Conservation (phyloP, 2,797 vertebrate genomes). For the Catostomus latipinnis region DNA sequence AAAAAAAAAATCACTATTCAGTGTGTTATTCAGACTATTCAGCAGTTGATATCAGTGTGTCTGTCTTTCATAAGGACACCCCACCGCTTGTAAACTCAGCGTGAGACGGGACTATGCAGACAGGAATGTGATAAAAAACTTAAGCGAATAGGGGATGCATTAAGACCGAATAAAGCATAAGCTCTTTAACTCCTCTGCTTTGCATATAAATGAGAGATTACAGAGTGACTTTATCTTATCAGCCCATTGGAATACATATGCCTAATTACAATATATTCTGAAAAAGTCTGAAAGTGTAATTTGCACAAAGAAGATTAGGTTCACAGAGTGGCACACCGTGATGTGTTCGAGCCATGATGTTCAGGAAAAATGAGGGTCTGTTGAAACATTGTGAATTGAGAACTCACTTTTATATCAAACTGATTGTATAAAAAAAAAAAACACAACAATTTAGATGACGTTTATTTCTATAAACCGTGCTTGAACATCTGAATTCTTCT, state of each 20-base stretch:
- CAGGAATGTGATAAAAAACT: constrained; percentile 67
- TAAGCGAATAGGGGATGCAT: constrained; percentile 77
- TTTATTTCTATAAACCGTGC: too few relatives aligned
- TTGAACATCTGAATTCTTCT: too few relatives aligned
- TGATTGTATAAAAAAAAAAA: too few relatives aligned
- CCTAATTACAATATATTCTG: constrained; percentile 90
- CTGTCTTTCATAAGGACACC: constrained; percentile 31
- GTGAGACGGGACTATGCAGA: constrained; percentile 28
- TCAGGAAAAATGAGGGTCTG: constrained; percentile 51
- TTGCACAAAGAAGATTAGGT: constrained; percentile 87
- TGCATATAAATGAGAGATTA: constrained; percentile 94
- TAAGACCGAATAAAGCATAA: constrained; percentile 84
- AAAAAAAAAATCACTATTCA: too few relatives aligned
- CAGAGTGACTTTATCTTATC: constrained; percentile 82
- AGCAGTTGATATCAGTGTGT: constrained; percentile 20
- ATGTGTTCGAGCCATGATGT: constrained; percentile 2
- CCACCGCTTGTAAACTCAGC: constrained; percentile 47
- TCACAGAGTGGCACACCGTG: constrained; percentile 61
- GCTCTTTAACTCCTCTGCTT: constrained; percentile 83
- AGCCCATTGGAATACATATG: constrained; percentile 84
- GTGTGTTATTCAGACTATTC: neutral
- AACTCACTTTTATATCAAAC: neutral
- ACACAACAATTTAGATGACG: too few relatives aligned
- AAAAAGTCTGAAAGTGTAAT: constrained; percentile 83
- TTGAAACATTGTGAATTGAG: neutral